Evolutionary conservation across 2,888 invertebrate genomes (phyloP), one percentile per base, ranked within the genome.

Genomic region (Chloromyia formosa): DNA sequence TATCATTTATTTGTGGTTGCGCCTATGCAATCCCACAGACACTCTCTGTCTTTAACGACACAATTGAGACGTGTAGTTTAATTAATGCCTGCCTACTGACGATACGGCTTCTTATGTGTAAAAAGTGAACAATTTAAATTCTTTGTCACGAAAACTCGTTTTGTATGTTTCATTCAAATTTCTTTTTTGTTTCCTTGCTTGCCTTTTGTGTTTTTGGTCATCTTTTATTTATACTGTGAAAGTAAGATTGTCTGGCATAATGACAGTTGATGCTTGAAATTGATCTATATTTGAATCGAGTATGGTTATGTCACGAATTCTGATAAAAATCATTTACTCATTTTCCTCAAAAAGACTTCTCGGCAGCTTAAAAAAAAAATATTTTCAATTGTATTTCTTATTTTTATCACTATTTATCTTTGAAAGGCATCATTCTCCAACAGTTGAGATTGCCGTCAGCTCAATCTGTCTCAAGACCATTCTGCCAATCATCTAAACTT

Each of bases 91-190:
- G 27, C 27, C 7, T 35, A 7, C 27, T 4, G 27, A 35, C 7
- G 27, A 35, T 2, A 35, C 45, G 45, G 49, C 66, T 49, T 42
- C 49, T 66, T 45, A 14, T 66, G n/a, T 12, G 22, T 49, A 22
- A 10, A 45, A 45, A 66, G 45, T 35, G 14, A 18, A 45, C 66
- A 66, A 66, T 45, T 14, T 20, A 14, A 66, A 22, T 66, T 20
- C 66, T 66, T 66, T 49, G 66, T 66, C 66, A 66, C 35, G 23
- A 40, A 66, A 66, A 62, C 62, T 40, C 20, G 62, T 62, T 20
- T 62, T 62, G 62, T 1, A 61, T 62, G 16, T 22, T 40, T 62
- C 40, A 27, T 23, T 27, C 22, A 5, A 23, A 23, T 61, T 9
- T 27, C 61, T 27, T 23, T 5, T 27, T 27, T 10, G 27, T 5